phyloP scores from a whole-genome alignment of 2,113 vertebrate species.

The Mus pahari region DNA sequence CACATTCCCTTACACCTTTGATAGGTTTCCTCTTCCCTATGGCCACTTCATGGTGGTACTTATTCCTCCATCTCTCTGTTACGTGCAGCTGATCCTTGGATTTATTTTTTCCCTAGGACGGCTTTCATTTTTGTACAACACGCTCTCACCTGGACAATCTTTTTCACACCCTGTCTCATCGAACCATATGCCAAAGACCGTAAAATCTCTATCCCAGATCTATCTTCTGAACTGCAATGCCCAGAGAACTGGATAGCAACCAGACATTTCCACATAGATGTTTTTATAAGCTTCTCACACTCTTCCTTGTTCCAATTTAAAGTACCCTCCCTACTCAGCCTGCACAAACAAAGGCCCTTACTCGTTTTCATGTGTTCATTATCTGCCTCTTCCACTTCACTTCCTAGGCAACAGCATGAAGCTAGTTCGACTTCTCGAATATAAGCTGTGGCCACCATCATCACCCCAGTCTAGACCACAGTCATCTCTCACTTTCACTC shows the following conservation, averaged over 20 bases:
- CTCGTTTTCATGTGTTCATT: neutral
- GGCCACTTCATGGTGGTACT: neutral
- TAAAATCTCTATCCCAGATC: slow-evolving; percentile 40
- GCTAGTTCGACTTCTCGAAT: slow-evolving; percentile 37
- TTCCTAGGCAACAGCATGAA: neutral
- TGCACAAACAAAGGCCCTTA: neutral
- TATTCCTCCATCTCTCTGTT: neutral
- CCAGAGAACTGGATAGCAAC: neutral
- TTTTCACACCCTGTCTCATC: neutral
- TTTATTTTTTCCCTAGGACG: neutral
- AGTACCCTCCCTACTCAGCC: neutral
- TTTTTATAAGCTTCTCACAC: neutral
- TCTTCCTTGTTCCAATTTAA: slow-evolving; percentile 8
- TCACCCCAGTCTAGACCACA: neutral
- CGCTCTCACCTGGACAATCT: neutral
- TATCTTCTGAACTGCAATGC: neutral
- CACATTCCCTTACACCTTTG: neutral
- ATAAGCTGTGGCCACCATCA: neutral
- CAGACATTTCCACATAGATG: slow-evolving; percentile 7
- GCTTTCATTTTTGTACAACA: slow-evolving; percentile 13
- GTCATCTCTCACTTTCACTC: neutral
- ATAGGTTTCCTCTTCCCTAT: neutral
- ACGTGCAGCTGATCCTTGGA: neutral
- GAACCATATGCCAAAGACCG: slow-evolving; percentile 2
- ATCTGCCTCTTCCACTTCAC: neutral